phyloP scores from a whole-genome alignment of 2,888 invertebrate species.

The Tineola bisselliella region DNA sequence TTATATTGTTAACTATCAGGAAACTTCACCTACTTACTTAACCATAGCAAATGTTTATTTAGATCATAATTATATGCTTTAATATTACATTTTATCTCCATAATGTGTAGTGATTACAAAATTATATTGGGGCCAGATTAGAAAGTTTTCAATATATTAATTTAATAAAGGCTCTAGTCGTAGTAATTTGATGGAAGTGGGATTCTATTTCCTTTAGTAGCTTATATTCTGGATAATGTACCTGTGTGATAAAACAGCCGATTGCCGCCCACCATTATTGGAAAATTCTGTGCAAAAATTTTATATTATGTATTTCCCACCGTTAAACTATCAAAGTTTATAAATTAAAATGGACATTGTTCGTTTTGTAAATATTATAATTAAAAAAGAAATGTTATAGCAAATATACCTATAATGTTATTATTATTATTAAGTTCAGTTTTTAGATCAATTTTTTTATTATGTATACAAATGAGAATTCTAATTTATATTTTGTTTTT shows the following conservation, averaged over 20 bases:
- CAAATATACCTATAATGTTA: not conserved
- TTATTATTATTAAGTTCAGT: not conserved
- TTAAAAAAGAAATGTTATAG: not conserved
- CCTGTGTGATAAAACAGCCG: not conserved
- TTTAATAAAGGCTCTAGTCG: not conserved
- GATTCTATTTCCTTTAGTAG: not conserved
- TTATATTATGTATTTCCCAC: conserved; percentile 46
- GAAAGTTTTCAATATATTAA: not conserved
- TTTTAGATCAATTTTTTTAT: conserved; percentile 1
- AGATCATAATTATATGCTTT: not conserved
- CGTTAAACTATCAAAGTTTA: conserved; percentile 56
- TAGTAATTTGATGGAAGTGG: not conserved
- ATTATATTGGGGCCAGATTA: not conserved
- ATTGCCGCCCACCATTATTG: not conserved
- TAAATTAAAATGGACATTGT: conserved; percentile 27
- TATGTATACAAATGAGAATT: not conserved
- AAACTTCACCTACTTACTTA: not conserved
- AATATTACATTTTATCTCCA: not conserved
- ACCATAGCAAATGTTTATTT: not conserved
- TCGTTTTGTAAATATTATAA: conserved; percentile 40
- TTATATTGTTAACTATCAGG: not conserved
- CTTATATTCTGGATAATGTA: not conserved
- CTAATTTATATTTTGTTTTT: not conserved
- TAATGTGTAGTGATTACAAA: not conserved
- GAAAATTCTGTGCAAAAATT: not conserved